Evolutionary conservation across 2,113 vertebrate genomes (phyloP).

Genomic region (Salminus brasiliensis): DNA sequence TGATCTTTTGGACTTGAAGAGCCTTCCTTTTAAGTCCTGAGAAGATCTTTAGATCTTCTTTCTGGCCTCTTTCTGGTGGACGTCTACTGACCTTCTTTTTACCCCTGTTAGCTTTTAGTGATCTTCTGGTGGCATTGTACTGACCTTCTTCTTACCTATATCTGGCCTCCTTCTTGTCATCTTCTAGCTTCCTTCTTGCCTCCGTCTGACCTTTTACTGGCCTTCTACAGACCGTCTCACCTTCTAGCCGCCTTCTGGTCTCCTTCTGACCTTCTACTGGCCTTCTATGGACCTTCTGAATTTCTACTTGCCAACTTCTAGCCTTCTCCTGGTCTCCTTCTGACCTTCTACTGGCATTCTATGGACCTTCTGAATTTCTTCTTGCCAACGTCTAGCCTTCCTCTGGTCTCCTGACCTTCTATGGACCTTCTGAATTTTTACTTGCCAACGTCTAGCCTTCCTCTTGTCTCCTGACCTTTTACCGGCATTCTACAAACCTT

Average conservation of each 20-base stretch:
- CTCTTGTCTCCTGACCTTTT: no score
- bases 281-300: not conserved
- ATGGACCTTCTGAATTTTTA: not conserved
- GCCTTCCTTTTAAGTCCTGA: no score
- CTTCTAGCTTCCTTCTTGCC: not conserved
- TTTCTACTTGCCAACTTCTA: not conserved
- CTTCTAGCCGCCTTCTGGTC: not conserved
- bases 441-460: not conserved
- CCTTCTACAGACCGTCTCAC: no score
- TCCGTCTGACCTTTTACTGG: no score
- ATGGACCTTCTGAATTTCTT: not conserved
- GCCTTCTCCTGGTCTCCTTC: not conserved
- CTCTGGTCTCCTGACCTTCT: not conserved
- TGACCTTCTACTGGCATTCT: not conserved
- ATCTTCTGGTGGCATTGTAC: no score
- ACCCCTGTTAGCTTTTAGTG: no score
- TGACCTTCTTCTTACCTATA: not conserved
- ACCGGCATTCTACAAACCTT: no score
- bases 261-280: not conserved
- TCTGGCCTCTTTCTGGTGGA: no score
- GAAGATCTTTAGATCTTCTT: no score
- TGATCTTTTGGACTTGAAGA: no score
- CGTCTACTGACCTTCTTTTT: no score
- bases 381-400: not conserved
- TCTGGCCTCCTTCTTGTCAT: not conserved